Conservation (phyloP, 2,113 vertebrate species). For the Protomyctophum bolini region DNA sequence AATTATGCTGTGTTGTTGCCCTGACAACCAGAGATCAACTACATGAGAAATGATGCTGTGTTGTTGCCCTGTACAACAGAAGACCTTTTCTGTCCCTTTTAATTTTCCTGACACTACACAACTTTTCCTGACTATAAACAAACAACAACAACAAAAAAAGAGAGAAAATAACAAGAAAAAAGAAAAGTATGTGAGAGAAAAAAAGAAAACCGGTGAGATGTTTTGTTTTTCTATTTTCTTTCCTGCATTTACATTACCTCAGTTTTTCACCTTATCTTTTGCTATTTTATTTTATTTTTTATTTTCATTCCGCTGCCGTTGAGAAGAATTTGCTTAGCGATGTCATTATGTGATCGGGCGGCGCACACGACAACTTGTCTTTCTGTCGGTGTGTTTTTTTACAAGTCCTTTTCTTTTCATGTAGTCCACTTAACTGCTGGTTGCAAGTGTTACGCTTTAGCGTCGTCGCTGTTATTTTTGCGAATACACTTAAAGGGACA, state of each 20-base stretch:
- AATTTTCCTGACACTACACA: constrained; percentile 30
- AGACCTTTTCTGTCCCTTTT: constrained; percentile 5
- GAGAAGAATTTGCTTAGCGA: constrained; percentile 28
- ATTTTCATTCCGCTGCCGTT: constrained; percentile 36
- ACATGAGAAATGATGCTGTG: constrained; percentile 1
- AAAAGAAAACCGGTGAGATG: constrained; percentile 32
- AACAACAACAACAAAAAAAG: constrained; percentile 2
- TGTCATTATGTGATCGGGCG: constrained; percentile 2
- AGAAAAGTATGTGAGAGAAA: constrained; percentile 20
- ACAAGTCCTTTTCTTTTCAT: background rate
- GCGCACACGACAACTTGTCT: constrained; percentile 11
- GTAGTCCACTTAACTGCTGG: constrained; percentile 18
- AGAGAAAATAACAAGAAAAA: constrained; percentile 43
- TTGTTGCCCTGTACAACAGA: background rate
- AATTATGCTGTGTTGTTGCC: too few relatives aligned
- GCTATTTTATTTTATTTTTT: too few relatives aligned
- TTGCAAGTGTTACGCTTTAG: constrained; percentile 18
- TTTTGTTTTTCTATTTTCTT: constrained; percentile 23
- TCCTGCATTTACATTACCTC: constrained; percentile 66
- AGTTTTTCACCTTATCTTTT: constrained; percentile 34
- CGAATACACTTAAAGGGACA: constrained; percentile 16
- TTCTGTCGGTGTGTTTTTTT: background rate
- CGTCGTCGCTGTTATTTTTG: constrained; percentile 23
- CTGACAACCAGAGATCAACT: too few relatives aligned
- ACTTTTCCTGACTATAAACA: constrained; percentile 12